Conservation (phyloP, 2,113 vertebrate species). For the Cheirogaleus medius region DNA sequence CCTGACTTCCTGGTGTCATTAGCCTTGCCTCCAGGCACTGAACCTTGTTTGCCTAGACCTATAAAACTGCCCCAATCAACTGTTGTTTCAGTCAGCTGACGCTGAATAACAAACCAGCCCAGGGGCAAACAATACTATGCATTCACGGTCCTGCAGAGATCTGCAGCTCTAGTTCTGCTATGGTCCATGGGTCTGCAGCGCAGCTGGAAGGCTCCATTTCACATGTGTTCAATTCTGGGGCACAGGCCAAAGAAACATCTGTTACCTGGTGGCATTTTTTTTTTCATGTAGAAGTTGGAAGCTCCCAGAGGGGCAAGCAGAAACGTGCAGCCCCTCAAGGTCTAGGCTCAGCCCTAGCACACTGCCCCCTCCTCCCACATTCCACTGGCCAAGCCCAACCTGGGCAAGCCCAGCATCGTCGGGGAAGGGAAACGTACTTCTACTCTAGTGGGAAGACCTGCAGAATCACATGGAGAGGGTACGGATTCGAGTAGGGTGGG, state of each 20-base stretch:
- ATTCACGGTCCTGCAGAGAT: background rate
- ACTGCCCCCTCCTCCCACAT: background rate
- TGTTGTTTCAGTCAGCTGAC: background rate
- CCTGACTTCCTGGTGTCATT: background rate
- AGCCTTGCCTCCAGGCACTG: background rate
- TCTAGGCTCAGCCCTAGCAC: background rate
- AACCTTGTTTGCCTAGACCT: background rate
- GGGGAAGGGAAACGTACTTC: background rate
- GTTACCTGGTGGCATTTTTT: background rate
- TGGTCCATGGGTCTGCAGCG: background rate
- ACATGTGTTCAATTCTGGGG: background rate
- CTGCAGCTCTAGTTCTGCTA: background rate
- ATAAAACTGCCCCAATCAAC: background rate
- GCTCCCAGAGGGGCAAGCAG: background rate
- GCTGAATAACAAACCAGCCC: background rate
- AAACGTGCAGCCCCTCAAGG: background rate
- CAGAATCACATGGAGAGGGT: background rate
- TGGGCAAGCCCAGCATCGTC: background rate
- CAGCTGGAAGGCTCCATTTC: background rate
- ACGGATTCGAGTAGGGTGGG: background rate
- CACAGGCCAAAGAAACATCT: background rate
- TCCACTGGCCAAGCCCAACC: background rate
- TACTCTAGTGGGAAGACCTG: background rate
- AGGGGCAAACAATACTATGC: background rate
- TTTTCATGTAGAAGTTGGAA: background rate